phyloP scores from a whole-genome alignment of 1,140 invertebrate species.

The Drosophila azteca region DNA sequence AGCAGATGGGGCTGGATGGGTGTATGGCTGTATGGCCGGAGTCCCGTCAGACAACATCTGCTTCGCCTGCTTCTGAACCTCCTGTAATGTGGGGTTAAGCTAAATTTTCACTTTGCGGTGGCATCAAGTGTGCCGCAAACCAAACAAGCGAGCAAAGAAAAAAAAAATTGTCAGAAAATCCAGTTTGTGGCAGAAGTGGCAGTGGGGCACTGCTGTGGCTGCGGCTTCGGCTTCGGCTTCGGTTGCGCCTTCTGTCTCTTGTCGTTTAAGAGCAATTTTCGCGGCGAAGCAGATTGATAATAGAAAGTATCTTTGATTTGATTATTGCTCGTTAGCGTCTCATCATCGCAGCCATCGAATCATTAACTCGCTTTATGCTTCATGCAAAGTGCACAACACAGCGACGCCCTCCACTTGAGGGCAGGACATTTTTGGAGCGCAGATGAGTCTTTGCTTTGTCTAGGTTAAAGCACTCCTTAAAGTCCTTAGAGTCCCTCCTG shows the following conservation, averaged over 20 bases:
- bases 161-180: constrained; percentile 28
- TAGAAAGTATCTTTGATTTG: constrained; percentile 80
- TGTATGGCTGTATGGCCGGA: background rate
- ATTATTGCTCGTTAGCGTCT: constrained; percentile 79
- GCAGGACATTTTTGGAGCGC: background rate
- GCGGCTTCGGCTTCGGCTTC: constrained; percentile 30
- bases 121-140: constrained; percentile 15
- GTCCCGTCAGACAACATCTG: constrained; percentile 8
- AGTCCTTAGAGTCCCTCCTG: background rate
- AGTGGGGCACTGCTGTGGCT: constrained; percentile 15
- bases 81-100: constrained; percentile 30
- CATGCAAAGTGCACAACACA: constrained; percentile 60
- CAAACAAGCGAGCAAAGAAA: no score
- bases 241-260: constrained; percentile 21
- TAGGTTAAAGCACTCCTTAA: constrained; percentile 3
- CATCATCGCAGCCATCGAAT: constrained; percentile 57
- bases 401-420: background rate
- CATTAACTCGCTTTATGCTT: constrained; percentile 74
- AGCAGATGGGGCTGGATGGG: constrained; percentile 1
- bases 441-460: background rate
- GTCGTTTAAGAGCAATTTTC: constrained; percentile 52
- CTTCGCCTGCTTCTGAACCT: background rate
- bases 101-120: constrained; percentile 48
- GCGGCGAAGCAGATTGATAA: constrained; percentile 53
- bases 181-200: background rate